phyloP scores from a whole-genome alignment of 2,888 invertebrate genomes.

The Sinopyrophorus schimmeli region DNA sequence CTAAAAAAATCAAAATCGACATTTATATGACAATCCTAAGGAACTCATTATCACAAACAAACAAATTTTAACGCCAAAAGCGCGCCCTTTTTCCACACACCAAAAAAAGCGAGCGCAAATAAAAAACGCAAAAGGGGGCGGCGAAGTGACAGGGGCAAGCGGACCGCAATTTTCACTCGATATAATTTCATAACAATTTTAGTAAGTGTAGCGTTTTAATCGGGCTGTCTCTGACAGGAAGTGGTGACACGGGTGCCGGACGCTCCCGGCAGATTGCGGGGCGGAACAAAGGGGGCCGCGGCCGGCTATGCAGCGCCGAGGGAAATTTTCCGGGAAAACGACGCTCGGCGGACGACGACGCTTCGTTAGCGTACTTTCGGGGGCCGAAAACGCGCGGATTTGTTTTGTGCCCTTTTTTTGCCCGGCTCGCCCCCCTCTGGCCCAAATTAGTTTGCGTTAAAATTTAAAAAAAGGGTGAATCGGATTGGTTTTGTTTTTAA shows the following conservation, averaged over 20 bases:
- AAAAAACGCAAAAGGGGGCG: not conserved
- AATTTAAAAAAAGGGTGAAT: too few species aligned
- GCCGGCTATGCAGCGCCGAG: not conserved
- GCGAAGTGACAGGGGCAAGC: constrained; percentile 25
- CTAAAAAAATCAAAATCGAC: too few species aligned
- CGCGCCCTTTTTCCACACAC: too few species aligned
- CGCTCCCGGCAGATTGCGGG: constrained; percentile 31
- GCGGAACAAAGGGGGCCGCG: constrained; percentile 6
- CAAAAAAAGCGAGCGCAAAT: not conserved
- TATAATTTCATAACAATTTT: constrained; percentile 51
- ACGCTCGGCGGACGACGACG: constrained; percentile 7
- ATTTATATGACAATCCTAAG: too few species aligned
- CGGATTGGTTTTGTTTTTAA: too few species aligned
- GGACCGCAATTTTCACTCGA: constrained; percentile 46
- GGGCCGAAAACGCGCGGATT: too few species aligned
- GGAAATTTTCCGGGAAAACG: constrained; percentile 19
- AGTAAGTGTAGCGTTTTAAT: constrained; percentile 48
- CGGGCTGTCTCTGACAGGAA: constrained; percentile 48
- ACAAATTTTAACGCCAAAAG: too few species aligned
- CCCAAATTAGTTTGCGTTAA: too few species aligned
- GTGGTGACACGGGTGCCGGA: constrained; percentile 43
- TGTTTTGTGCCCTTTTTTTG: too few species aligned
- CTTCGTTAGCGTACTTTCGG: too few species aligned
- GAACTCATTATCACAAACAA: too few species aligned
- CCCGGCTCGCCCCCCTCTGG: too few species aligned